These are phyloP conservation scores for Forbesichthys papilliferus DNA, from an alignment of 2,113 vertebrate species.

Conservation along the genomic window DNA sequence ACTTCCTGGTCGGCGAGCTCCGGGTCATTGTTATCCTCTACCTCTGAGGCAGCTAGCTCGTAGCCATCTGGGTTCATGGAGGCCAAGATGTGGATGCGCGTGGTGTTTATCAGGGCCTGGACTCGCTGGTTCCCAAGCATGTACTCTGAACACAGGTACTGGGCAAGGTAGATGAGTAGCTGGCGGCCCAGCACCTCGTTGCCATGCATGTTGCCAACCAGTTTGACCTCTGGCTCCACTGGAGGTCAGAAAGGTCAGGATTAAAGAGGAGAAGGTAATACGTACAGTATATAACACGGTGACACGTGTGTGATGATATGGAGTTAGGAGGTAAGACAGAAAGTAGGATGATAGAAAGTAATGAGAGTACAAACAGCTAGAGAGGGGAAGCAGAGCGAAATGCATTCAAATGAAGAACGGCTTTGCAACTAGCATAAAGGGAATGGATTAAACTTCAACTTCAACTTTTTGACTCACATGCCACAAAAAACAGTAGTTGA, in stretches of 20 bases:
- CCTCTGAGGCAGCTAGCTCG: constrained; percentile 92
- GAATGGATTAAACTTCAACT: not conserved
- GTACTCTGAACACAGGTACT: constrained; percentile 94
- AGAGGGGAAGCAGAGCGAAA: not conserved
- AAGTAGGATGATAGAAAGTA: too few species aligned
- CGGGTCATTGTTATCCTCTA: constrained; percentile 79
- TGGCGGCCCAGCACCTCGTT: constrained; percentile 95
- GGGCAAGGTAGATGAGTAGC: constrained; percentile 88
- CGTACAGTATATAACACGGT: not conserved
- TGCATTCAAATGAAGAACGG: not conserved
- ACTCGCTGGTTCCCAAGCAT: constrained; percentile 84
- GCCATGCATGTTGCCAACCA: constrained; percentile 95
- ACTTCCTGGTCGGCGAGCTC: constrained; percentile 80
- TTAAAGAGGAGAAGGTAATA: constrained; percentile 10
- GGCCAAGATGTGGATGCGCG: constrained; percentile 92
- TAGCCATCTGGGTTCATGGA: constrained; percentile 98
- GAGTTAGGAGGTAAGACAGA: not conserved
- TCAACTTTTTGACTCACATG: too few species aligned
- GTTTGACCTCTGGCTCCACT: constrained; percentile 96
- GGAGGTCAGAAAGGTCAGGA: constrained; percentile 29
- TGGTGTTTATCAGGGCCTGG: constrained; percentile 89
- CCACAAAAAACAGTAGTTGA: too few species aligned
- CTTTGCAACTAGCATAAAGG: not conserved
- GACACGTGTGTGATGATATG: not conserved
- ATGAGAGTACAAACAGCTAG: not conserved